Evolutionary conservation across 2,888 invertebrate genomes (phyloP).

Genomic region (Troides helena): DNA sequence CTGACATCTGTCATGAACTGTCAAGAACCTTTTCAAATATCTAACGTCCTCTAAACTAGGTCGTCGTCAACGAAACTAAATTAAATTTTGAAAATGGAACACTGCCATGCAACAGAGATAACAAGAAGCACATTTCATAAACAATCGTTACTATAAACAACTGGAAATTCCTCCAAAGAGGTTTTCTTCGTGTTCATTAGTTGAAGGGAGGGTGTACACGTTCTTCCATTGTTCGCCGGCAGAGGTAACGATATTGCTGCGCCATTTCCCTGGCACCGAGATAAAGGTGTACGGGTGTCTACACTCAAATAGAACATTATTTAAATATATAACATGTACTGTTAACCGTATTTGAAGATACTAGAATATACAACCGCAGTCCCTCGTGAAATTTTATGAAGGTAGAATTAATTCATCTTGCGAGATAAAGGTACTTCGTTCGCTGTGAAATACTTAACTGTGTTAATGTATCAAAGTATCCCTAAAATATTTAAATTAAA

Average conservation of each 20-base stretch:
- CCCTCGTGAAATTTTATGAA: conserved; percentile 27
- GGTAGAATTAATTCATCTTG: conserved; percentile 28
- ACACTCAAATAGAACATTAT: conserved; percentile 50
- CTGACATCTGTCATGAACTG: conserved; percentile 23
- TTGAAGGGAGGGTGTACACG: conserved; percentile 51
- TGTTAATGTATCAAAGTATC: too few relatives aligned
- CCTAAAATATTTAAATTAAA: too few relatives aligned
- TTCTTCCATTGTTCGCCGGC: conserved; percentile 53
- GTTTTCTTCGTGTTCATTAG: conserved; percentile 51
- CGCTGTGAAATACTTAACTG: not conserved
- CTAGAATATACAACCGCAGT: conserved; percentile 19
- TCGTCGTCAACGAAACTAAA: conserved; percentile 32
- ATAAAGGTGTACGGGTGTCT: conserved; percentile 56
- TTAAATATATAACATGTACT: conserved; percentile 43
- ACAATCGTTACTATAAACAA: conserved; percentile 39
- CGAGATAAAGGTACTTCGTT: conserved; percentile 10
- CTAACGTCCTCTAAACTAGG: conserved; percentile 34
- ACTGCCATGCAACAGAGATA: conserved; percentile 23
- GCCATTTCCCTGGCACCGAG: conserved; percentile 55
- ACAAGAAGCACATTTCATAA: conserved; percentile 32
- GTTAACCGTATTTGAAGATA: conserved; percentile 33
- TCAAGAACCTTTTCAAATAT: conserved; percentile 32
- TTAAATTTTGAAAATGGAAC: conserved; percentile 36
- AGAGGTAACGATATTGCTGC: conserved; percentile 62
- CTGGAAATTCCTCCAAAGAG: conserved; percentile 42